Percentiles rank a stretch among this genome's conserved stretches.
Evolutionary conservation across 2,888 invertebrate genomes (phyloP).

Genomic region (Tryphoninae sp.): DNA sequence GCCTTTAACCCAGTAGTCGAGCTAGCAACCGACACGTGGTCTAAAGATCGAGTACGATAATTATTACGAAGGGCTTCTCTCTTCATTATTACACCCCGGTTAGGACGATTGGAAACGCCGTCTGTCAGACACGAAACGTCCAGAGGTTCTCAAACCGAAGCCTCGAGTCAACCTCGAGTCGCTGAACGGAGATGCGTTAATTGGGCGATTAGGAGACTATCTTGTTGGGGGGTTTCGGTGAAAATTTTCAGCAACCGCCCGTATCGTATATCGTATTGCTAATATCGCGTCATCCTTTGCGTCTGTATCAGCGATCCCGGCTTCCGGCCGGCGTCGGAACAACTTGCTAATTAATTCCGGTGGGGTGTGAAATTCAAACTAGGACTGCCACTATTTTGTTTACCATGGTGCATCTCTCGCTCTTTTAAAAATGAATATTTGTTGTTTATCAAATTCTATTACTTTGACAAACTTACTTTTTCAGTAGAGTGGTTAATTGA

Average conservation of each 20-base stretch:
- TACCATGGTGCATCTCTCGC: too few relatives aligned
- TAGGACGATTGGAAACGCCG: conserved; percentile 57
- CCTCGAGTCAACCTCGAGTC: not conserved
- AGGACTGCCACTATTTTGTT: not conserved
- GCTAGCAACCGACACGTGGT: conserved; percentile 41
- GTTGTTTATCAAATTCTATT: not conserved
- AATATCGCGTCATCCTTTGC: conserved; percentile 15
- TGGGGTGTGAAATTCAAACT: conserved; percentile 12
- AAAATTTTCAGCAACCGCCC: not conserved
- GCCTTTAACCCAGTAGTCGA: conserved; percentile 32
- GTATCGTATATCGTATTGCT: conserved; percentile 36
- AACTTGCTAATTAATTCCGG: conserved; percentile 47
- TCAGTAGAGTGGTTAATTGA: too few relatives aligned
- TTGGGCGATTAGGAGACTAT: conserved; percentile 10
- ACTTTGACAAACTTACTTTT: not conserved
- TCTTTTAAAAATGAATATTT: too few relatives aligned
- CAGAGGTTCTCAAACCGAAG: conserved; percentile 46
- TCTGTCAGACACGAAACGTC: conserved; percentile 57
- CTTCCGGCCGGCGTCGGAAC: conserved; percentile 49
- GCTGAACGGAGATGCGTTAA: conserved; percentile 7
- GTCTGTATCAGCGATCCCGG: conserved; percentile 36
- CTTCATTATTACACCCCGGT: conserved; percentile 57
- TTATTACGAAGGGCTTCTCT: conserved; percentile 57
- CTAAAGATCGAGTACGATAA: conserved; percentile 49
- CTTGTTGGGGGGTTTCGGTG: not conserved